Evolutionary conservation across 2,888 invertebrate species (phyloP), one percentile per base, ranked within the genome.

Genomic region (Drosophila niveifrons): DNA sequence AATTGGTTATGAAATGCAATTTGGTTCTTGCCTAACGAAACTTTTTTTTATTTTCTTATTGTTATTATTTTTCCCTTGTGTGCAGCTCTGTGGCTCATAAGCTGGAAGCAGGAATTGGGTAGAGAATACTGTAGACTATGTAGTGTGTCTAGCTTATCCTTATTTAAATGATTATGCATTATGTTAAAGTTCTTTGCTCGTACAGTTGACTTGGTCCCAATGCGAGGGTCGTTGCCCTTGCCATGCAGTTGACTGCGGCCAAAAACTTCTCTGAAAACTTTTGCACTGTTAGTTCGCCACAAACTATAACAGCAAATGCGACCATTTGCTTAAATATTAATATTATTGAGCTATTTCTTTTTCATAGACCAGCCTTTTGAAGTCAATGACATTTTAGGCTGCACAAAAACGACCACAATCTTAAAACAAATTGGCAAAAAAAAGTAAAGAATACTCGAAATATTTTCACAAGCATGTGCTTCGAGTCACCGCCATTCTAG

Each of bases 121-220:
- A 18, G 17, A 10, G 34, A 34, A 34, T 34, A 34, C n/a, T 4
- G 36, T 3, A 36, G 36, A 36, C 11, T 36, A 36, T n/a, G 41
- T 15, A 47, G 44, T 23, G 52, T 48, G 48, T 46, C 43, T 57
- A 50, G 50, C 71, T 72, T 73, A 82, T 82, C 72, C 87, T 71
- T 82, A 72, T 87, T 80, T 78, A 87, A 86, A 87, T 87, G 89
- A 84, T 87, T 80, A 80, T 84, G 84, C 69, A 83, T 88, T 83
- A 84, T 82, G 71, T 67, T 72, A 47, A 80, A 80, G 87, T 64
- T 72, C 29, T 66, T 78, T 69, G 62, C 66, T 63, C 17, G 55
- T 18, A 47, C 29, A 58, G 56, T 41, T 55, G 43, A 57, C 48
- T 50, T 34, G 53, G 53, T 41, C 62, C 59, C 66, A 64, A 41